These are phyloP conservation scores for Dendrocopos noguchii DNA, from an alignment of 2,113 vertebrate genomes.

Conservation along the genomic window DNA sequence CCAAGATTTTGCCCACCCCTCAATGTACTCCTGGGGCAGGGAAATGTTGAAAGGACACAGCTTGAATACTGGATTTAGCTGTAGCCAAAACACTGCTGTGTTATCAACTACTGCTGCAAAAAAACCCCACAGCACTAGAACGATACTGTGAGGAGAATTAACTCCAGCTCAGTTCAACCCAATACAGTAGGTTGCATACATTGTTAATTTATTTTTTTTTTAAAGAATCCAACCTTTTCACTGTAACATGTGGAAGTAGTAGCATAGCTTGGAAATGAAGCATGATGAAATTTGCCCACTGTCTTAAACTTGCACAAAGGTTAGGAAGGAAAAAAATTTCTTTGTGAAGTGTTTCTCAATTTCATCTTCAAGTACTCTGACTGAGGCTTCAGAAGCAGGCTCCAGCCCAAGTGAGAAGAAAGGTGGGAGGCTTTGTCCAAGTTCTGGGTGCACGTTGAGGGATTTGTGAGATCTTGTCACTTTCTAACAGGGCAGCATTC, in stretches of 20 bases:
- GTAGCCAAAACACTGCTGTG: no score
- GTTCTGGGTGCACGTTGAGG: neutral
- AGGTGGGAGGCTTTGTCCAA: neutral
- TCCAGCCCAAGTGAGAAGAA: neutral
- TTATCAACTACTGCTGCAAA: no score
- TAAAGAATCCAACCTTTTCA: neutral
- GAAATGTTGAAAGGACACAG: no score
- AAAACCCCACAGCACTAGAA: no score
- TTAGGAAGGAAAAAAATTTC: neutral
- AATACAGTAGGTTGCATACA: no score
- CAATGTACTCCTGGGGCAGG: no score
- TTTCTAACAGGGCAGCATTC: neutral
- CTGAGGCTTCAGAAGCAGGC: neutral
- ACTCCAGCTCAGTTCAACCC: no score
- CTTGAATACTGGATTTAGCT: no score
- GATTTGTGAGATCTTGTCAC: neutral
- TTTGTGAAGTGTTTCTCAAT: neutral
- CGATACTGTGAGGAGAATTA: no score
- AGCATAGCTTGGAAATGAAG: constrained; percentile 17
- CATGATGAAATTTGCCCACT: constrained; percentile 17
- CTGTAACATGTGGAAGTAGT: neutral
- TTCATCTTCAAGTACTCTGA: neutral
- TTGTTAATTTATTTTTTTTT: no score
- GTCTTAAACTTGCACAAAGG: neutral
- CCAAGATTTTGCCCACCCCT: no score